Conservation (phyloP, 2,797 vertebrate genomes). For the Yasuhikotakia modesta region DNA sequence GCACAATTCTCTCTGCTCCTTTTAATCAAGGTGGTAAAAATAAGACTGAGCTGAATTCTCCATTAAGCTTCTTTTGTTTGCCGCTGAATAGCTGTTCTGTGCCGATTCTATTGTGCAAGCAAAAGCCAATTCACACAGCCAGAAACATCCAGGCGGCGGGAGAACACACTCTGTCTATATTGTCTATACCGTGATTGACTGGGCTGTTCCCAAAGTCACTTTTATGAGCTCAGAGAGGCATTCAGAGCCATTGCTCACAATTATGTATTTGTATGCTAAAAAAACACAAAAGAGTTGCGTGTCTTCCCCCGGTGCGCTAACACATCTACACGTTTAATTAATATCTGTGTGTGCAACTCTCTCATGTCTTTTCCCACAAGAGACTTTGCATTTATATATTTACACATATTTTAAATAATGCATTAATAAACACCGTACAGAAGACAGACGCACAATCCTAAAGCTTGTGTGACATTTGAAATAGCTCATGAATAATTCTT, state of each 20-base stretch:
- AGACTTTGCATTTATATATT: too few species aligned
- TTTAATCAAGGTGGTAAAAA: slow-evolving; percentile 45
- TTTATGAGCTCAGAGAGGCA: background rate
- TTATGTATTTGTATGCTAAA: background rate
- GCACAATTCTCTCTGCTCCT: slow-evolving; percentile 45
- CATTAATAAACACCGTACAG: too few species aligned
- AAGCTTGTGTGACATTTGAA: slow-evolving; percentile 4
- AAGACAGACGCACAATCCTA: background rate
- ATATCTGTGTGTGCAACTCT: background rate
- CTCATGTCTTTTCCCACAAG: background rate
- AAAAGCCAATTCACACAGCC: background rate
- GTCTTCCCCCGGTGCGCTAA: background rate
- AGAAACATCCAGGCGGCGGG: background rate
- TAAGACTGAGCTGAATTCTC: slow-evolving; percentile 41
- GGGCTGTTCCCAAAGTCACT: background rate
- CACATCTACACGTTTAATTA: background rate
- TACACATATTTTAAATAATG: too few species aligned
- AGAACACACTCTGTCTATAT: slow-evolving; percentile 1
- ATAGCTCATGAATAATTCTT: background rate
- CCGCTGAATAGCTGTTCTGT: slow-evolving; percentile 44
- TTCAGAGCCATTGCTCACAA: background rate
- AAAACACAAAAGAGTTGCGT: background rate
- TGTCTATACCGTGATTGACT: slow-evolving; percentile 12
- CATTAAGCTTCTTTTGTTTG: slow-evolving; percentile 54
- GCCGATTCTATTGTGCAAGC: slow-evolving; percentile 46